These are phyloP conservation scores for Melanotaenia duboulayi DNA, from an alignment of 2,113 vertebrate species.

Conservation along the genomic window DNA sequence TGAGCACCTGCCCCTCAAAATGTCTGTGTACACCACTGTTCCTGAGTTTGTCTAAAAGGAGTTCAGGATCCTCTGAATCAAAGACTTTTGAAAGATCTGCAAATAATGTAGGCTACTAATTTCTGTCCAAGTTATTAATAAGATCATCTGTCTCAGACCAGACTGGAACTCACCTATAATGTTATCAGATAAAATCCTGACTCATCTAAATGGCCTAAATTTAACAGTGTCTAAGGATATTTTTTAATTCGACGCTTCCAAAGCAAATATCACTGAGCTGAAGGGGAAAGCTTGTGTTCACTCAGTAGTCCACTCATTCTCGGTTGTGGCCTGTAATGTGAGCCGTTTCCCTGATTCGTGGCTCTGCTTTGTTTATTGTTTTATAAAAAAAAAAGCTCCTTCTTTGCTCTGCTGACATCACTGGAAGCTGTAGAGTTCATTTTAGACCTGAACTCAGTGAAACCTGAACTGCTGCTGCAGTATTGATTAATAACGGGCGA, in stretches of 20 bases:
- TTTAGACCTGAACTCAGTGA: conserved; percentile 47
- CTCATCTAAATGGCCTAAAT: background rate
- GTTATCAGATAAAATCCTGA: background rate
- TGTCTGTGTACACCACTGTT: no score
- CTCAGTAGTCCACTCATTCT: conserved; percentile 8
- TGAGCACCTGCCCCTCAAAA: no score
- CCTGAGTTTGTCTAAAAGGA: no score
- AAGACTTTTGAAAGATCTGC: no score
- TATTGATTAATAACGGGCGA: conserved; percentile 66
- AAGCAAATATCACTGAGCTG: conserved; percentile 22
- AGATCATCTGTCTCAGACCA: no score
- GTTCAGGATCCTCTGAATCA: no score
- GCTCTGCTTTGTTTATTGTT: conserved; percentile 76
- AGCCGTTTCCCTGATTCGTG: conserved; percentile 32
- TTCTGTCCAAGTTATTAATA: no score
- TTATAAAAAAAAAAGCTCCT: conserved; percentile 45
- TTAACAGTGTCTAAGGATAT: background rate
- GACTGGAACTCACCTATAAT: no score
- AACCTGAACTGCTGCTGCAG: conserved; percentile 51
- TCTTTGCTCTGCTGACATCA: conserved; percentile 51
- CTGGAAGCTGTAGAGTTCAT: conserved; percentile 43
- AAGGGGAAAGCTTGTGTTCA: background rate
- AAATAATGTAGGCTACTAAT: no score
- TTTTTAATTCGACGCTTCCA: conserved; percentile 13
- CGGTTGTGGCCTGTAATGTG: conserved; percentile 39